These are phyloP conservation scores for Dendrolimus pini DNA, from an alignment of 2,888 invertebrate species.

Conservation along the genomic window DNA sequence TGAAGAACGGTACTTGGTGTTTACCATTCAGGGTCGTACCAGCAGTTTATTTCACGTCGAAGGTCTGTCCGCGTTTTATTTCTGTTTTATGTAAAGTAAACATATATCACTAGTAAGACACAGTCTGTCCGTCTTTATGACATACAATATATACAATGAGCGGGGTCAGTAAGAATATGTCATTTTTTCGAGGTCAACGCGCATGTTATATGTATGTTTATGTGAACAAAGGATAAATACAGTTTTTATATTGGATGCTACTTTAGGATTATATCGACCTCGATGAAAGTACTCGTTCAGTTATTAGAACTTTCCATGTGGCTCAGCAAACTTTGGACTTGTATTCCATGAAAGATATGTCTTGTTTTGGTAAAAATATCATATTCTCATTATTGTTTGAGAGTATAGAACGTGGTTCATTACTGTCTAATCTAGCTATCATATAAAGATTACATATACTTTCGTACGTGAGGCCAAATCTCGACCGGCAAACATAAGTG, in stretches of 20 bases:
- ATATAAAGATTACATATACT: no score
- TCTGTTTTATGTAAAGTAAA: not conserved
- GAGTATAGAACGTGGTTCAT: no score
- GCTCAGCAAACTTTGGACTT: no score
- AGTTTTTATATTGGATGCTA: conserved; percentile 2
- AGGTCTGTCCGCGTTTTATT: conserved; percentile 8
- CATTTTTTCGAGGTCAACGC: not conserved
- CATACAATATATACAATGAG: not conserved
- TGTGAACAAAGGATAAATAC: not conserved
- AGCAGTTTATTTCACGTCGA: conserved; percentile 24
- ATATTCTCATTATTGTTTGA: no score
- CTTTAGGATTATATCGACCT: conserved; percentile 3
- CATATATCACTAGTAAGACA: not conserved
- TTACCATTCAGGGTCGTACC: conserved; percentile 41
- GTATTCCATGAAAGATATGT: no score
- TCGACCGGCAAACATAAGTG: no score
- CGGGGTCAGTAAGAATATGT: not conserved
- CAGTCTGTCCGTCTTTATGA: not conserved
- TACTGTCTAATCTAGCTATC: no score
- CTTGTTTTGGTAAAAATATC: no score
- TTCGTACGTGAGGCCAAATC: no score
- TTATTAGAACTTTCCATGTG: no score
- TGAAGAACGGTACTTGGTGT: conserved; percentile 40
- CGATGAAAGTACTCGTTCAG: conserved; percentile 1
- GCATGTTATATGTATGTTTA: not conserved